A percentile compares a stretch with the other conserved stretches of the same genome.
phyloP scores from a whole-genome alignment of 2,113 vertebrate genomes.

The Rhombomys opimus region DNA sequence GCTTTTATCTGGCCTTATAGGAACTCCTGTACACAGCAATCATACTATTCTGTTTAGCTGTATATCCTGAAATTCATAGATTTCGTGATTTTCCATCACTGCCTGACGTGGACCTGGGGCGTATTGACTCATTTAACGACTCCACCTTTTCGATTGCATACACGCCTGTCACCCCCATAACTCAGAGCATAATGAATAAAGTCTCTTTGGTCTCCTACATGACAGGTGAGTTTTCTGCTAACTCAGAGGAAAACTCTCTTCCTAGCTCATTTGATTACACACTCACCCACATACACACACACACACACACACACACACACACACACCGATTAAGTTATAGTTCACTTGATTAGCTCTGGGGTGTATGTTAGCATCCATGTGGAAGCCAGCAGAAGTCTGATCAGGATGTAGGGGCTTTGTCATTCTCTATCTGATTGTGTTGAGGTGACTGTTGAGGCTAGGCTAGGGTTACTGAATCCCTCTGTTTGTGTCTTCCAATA shows the following conservation, averaged over 20 bases:
- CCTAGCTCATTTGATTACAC: neutral
- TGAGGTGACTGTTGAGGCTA: neutral
- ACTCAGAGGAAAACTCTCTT: neutral
- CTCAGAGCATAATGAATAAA: neutral
- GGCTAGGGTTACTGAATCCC: neutral
- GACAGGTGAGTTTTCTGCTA: neutral
- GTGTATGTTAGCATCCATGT: neutral
- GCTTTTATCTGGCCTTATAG: neutral
- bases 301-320: neutral
- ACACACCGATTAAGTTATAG: neutral
- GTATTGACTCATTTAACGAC: neutral
- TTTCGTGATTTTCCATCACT: neutral
- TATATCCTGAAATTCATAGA: neutral
- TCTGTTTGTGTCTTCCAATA: neutral
- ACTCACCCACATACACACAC: neutral
- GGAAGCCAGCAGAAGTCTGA: too few species aligned
- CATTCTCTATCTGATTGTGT: neutral
- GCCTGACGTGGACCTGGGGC: neutral
- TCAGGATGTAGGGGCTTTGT: neutral
- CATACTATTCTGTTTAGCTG: neutral
- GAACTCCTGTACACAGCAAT: neutral
- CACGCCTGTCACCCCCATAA: neutral
- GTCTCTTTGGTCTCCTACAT: slow-evolving; percentile 1
- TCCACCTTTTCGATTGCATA: neutral
- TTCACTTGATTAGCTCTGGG: neutral